These are phyloP conservation scores for Plestiodon gilberti DNA, from an alignment of 2,113 vertebrate species.

Conservation along the genomic window DNA sequence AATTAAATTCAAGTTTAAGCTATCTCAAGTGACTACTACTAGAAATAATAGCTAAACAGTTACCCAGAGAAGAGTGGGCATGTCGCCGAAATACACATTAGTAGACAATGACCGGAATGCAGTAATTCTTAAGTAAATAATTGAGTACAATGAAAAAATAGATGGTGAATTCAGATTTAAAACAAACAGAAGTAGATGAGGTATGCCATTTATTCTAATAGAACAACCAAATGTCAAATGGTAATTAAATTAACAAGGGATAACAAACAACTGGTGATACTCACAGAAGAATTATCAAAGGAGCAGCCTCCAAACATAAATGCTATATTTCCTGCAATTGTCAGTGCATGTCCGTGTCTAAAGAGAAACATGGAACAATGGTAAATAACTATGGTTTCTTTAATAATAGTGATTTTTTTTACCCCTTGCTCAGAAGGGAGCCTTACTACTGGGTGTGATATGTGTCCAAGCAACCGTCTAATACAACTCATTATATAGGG, in stretches of 20 bases:
- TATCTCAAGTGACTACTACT: background rate
- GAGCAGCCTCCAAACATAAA: conserved; percentile 80
- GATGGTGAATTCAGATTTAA: background rate
- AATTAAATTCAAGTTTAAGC: conserved; percentile 17
- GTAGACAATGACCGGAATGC: background rate
- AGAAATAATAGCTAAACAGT: conserved; percentile 26
- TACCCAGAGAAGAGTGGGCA: background rate
- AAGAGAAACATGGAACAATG: background rate
- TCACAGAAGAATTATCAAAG: conserved; percentile 51
- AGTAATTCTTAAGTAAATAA: conserved; percentile 22
- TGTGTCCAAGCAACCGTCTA: background rate
- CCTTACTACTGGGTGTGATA: background rate
- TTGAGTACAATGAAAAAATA: background rate
- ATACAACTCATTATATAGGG: background rate
- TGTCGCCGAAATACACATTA: background rate
- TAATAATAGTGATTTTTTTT: background rate
- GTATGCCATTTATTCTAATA: background rate
- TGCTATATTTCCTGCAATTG: conserved; percentile 74
- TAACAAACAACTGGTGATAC: background rate
- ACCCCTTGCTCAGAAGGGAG: background rate
- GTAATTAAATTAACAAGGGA: background rate
- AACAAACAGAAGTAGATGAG: background rate
- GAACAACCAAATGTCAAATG: background rate
- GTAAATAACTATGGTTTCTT: background rate
- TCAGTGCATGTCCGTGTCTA: conserved; percentile 74